Percentiles rank a stretch among this genome's conserved stretches.
These are phyloP conservation scores for Chaitophorus viminalis DNA, from an alignment of 2,888 invertebrate genomes.

Conservation along the genomic window DNA sequence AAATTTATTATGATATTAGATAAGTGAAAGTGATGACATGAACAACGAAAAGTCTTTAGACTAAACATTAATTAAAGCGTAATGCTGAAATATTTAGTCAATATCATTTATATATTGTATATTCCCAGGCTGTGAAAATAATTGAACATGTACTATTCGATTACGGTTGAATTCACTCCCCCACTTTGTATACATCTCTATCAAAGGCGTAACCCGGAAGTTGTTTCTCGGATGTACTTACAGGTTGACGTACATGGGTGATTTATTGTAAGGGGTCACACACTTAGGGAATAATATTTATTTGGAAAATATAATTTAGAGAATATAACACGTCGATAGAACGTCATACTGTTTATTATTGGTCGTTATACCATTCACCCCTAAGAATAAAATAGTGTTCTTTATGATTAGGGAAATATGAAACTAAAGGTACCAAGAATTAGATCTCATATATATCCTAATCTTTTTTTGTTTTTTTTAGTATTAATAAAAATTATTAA, in stretches of 20 bases:
- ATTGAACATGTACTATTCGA: conserved; percentile 13
- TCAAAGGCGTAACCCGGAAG: conserved; percentile 49
- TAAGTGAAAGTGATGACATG: too few relatives aligned
- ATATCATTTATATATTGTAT: neutral
- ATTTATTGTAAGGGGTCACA: conserved; percentile 45
- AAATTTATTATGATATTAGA: too few relatives aligned
- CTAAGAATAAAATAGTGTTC: neutral
- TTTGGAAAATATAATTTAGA: neutral
- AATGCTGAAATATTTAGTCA: neutral
- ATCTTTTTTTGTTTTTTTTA: neutral
- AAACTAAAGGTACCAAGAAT: neutral
- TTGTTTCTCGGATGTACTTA: conserved; percentile 47
- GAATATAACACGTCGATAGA: conserved; percentile 14
- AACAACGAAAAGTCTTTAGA: too few relatives aligned
- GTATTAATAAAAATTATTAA: too few relatives aligned
- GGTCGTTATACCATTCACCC: neutral
- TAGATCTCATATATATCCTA: neutral
- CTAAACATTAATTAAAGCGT: too few relatives aligned
- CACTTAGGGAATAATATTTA: neutral
- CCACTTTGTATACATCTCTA: conserved; percentile 8
- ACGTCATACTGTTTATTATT: neutral
- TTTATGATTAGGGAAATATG: neutral
- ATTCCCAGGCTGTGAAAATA: neutral
- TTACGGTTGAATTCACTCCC: conserved; percentile 32
- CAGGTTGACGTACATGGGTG: conserved; percentile 35